These are phyloP conservation scores for Gryon sp. DNA, from an alignment of 1,140 invertebrate species.

Conservation along the genomic window DNA sequence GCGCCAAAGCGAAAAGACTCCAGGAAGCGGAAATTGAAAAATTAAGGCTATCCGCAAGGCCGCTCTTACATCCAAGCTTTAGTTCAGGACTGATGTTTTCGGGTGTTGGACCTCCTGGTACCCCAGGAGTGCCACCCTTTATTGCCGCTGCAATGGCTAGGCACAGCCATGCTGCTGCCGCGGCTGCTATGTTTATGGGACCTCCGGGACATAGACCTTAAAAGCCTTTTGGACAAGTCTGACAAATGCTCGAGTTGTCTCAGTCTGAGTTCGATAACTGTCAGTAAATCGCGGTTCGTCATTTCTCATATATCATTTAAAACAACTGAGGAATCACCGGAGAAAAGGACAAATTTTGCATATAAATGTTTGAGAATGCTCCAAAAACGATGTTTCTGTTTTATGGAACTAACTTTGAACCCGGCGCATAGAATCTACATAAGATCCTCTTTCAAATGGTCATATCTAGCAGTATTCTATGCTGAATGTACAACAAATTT, in stretches of 20 bases:
- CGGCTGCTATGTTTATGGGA: constrained; percentile 79
- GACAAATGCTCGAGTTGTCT: constrained; percentile 37
- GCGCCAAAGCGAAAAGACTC: constrained; percentile 95
- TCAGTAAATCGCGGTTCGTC: constrained; percentile 45
- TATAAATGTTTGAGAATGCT: no score
- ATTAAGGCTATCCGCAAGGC: constrained; percentile 86
- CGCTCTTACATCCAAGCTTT: constrained; percentile 77
- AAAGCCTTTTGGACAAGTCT: constrained; percentile 56
- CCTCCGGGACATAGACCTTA: constrained; percentile 77
- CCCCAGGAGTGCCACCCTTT: constrained; percentile 77
- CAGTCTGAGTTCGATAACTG: constrained; percentile 40
- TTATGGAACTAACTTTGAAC: no score
- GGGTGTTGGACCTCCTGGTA: constrained; percentile 76
- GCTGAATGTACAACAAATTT: no score
- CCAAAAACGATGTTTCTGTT: no score
- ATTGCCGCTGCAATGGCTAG: constrained; percentile 79
- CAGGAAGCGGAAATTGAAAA: constrained; percentile 97
- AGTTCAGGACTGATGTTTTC: constrained; percentile 78
- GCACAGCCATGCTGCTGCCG: constrained; percentile 77
- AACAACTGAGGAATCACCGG: neutral
- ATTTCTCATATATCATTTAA: neutral
- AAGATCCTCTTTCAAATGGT: no score
- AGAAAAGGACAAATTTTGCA: neutral
- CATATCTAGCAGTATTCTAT: no score
- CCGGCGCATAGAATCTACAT: no score